Evolutionary conservation across 1,140 invertebrate species (phyloP), one percentile per base, ranked within the genome.

Genomic region (Ceratosolen solmsi): DNA sequence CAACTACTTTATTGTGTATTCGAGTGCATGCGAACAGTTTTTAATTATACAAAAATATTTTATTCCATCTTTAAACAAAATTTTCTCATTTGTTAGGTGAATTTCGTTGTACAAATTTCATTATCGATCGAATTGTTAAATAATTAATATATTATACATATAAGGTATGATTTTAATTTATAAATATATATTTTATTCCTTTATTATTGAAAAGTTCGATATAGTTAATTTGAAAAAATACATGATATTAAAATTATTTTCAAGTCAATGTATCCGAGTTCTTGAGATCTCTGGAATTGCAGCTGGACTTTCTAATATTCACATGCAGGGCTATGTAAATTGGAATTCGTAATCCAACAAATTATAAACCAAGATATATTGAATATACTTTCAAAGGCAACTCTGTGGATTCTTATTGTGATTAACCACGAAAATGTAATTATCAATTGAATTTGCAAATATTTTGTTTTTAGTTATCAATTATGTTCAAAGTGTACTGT

Each of bases 321-420:
- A 33, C 11, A 51, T 46, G 27, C 9, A 36, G 15, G 2, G 13
- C 17, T 20, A 36, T 36, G 5, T n/a, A 3, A 54, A 8, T 58
- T 60, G 38, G 20, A 70, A 78, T 78, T 78, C 70, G 54, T 54
- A 65, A 78, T 70, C 41, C 49, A 77, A 77, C 25, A 77, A 1
- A 20, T 27, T n/a, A 27, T 1, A 20, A 46, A 30, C 20, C 0
- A 49, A 46, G 20, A 65, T 51, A 65, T 56, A 27, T 78, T 78
- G 63, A 78, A 70, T 68, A 78, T 27, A 70, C 33, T 70, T 41
- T 4, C 49, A 46, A n/a, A 68, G 30, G 73, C 25, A 71, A 38
- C 71, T 76, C 51, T 71, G 65, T 49, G 77, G 65, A 79, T 70
- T 71, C 65, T 56, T n/a, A 36, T 2, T 25, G 41, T 8, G 63